These are phyloP conservation scores for Anoplius nigerrimus DNA, from an alignment of 2,888 invertebrate species.

Conservation along the genomic window DNA sequence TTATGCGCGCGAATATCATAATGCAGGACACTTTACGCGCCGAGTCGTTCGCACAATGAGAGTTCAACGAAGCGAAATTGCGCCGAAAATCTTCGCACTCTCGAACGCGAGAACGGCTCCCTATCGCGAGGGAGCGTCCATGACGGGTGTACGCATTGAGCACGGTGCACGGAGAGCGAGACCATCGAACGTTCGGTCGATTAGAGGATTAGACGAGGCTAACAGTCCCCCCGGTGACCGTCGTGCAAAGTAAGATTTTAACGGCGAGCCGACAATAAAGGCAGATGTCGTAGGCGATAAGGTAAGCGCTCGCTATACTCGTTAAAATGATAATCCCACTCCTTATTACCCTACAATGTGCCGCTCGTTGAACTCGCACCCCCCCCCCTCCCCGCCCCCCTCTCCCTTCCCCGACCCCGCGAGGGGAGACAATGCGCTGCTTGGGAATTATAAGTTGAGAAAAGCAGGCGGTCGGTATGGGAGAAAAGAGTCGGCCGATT, in stretches of 20 bases:
- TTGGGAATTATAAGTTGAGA: slow-evolving; percentile 3
- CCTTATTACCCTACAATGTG: slow-evolving; percentile 34
- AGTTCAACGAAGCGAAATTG: too few species aligned
- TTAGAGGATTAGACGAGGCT: too few species aligned
- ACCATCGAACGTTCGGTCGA: background rate
- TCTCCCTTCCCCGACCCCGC: background rate
- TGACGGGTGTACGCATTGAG: too few species aligned
- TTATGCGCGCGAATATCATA: too few species aligned
- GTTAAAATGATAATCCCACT: slow-evolving; percentile 52
- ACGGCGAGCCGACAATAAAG: slow-evolving; percentile 26
- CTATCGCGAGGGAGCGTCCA: too few species aligned
- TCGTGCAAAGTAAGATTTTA: slow-evolving; percentile 30
- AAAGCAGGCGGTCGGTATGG: slow-evolving; percentile 10
- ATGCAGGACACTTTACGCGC: too few species aligned
- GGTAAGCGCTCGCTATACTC: slow-evolving; percentile 26
- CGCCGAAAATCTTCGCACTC: too few species aligned
- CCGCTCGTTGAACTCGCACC: slow-evolving; percentile 4
- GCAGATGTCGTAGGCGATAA: slow-evolving; percentile 41
- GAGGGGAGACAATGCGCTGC: slow-evolving; percentile 32
- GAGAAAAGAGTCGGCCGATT: background rate
- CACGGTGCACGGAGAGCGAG: too few species aligned
- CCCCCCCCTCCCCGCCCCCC: background rate
- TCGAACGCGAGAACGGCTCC: too few species aligned
- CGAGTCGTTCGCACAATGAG: too few species aligned
- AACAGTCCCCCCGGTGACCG: too few species aligned